Percentiles rank a stretch among this genome's conserved stretches.
Evolutionary conservation across 2,113 vertebrate species (phyloP).

Genomic region (Triplophysa siluroides): DNA sequence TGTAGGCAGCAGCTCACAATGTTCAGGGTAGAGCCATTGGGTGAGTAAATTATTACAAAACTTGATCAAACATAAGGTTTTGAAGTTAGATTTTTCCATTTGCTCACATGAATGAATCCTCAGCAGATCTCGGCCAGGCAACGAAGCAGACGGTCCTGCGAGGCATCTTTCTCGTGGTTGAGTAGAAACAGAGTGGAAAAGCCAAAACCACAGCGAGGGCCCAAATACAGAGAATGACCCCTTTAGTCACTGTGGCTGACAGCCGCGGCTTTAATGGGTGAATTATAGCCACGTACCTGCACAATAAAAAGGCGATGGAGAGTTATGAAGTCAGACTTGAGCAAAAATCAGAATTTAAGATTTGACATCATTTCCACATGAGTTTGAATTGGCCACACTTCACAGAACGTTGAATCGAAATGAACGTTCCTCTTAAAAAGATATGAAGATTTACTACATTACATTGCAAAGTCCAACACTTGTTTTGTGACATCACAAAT

Average conservation of each 20-base stretch:
- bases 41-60: background rate
- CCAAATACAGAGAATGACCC: conserved; percentile 84
- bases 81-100: background rate
- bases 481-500: no score
- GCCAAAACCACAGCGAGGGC: conserved; percentile 81
- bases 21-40: background rate
- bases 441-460: no score
- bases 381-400: background rate
- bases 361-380: background rate
- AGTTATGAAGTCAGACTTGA: no score
- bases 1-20: background rate
- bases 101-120: conserved; percentile 81
- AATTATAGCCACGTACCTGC: conserved; percentile 87
- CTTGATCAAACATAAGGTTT: background rate
- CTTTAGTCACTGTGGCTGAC: conserved; percentile 82
- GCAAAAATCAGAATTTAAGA: no score
- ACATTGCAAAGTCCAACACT: no score
- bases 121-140: conserved; percentile 78
- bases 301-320: background rate
- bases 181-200: conserved; percentile 84
- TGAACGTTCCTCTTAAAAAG: no score
- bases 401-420: no score
- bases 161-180: conserved; percentile 79
- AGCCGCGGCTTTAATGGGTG: conserved; percentile 84
- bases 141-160: conserved; percentile 82